These are phyloP conservation scores for Lateolabrax maculatus DNA, from an alignment of 2,797 vertebrate genomes.

Conservation along the genomic window DNA sequence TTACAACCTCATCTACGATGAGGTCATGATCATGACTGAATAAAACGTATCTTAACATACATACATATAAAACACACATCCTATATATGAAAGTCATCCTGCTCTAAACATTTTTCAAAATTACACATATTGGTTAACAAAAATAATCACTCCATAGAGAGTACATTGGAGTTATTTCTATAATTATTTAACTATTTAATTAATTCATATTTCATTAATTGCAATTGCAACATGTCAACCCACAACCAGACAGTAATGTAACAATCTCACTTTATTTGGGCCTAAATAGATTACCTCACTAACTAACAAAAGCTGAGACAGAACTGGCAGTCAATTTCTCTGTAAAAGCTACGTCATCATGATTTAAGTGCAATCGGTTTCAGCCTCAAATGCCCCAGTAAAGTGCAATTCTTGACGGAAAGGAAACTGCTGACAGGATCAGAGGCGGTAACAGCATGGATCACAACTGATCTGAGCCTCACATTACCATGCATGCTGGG, in stretches of 20 bases:
- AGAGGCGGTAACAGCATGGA: constrained; percentile 54
- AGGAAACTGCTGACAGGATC: constrained; percentile 58
- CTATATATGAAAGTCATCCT: background rate
- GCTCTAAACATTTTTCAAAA: background rate
- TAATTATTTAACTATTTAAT: background rate
- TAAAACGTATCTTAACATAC: background rate
- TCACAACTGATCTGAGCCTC: constrained; percentile 44
- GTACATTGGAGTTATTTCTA: background rate
- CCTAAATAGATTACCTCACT: background rate
- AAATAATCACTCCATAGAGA: background rate
- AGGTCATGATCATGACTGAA: background rate
- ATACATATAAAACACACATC: too few species aligned
- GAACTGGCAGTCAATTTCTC: constrained; percentile 4
- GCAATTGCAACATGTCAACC: background rate
- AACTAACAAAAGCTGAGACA: constrained; percentile 10
- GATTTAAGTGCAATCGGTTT: constrained; percentile 29
- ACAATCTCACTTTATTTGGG: background rate
- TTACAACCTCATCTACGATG: background rate
- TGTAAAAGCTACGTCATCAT: constrained; percentile 23
- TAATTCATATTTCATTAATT: background rate
- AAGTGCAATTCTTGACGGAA: constrained; percentile 40
- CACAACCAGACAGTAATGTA: too few species aligned
- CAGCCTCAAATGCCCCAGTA: constrained; percentile 6
- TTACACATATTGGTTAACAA: background rate
- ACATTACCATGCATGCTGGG: constrained; percentile 40